Conservation (phyloP, 2,888 invertebrate genomes). For the Meganola albula region DNA sequence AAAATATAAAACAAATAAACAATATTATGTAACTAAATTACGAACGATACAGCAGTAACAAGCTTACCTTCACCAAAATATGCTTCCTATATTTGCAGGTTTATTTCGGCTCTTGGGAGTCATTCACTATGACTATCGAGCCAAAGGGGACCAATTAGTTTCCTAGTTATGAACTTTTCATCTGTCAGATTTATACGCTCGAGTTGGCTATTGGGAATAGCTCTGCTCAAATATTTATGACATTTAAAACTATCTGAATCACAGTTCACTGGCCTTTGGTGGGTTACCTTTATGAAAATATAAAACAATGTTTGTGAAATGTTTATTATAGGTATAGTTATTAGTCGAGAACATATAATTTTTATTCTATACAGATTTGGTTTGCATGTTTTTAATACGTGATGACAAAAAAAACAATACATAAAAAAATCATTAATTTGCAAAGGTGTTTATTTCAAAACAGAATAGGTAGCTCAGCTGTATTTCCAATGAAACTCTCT, state of each 20-base stretch:
- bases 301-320: too few species aligned
- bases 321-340: too few species aligned
- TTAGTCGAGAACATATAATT: too few species aligned
- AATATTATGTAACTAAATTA: slow-evolving; percentile 1
- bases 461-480: too few species aligned
- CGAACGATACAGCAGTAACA: slow-evolving; percentile 9
- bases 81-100: slow-evolving; percentile 24
- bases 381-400: too few species aligned
- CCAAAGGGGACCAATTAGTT: slow-evolving; percentile 57
- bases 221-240: slow-evolving; percentile 28
- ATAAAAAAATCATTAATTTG: too few species aligned
- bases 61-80: slow-evolving; percentile 18
- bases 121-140: slow-evolving; percentile 49
- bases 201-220: slow-evolving; percentile 33
- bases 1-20: background rate
- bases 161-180: slow-evolving; percentile 59
- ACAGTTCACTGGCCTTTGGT: slow-evolving; percentile 10
- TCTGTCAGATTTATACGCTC: slow-evolving; percentile 43
- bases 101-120: slow-evolving; percentile 35
- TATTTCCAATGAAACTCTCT: too few species aligned
- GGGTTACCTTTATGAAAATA: slow-evolving; percentile 8
- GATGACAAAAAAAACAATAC: too few species aligned
- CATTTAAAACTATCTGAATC: slow-evolving; percentile 23
- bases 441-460: too few species aligned
- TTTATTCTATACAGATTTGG: too few species aligned